Evolutionary conservation across 2,888 invertebrate genomes (phyloP), one percentile per base, ranked within the genome.

Genomic region (Pomacea canaliculata): DNA sequence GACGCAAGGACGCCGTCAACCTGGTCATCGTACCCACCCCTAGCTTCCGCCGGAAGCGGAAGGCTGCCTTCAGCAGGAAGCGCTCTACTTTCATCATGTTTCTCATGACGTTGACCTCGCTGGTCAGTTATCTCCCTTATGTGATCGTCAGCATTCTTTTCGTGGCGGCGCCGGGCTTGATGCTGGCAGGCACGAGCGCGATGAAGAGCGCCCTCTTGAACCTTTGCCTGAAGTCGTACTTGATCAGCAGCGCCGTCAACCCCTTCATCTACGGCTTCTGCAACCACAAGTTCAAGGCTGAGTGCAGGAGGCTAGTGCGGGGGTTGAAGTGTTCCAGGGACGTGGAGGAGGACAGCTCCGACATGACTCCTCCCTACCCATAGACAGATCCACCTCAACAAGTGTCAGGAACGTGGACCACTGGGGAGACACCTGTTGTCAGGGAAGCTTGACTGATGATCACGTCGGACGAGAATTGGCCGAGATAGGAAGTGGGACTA

Each of bases 221-320:
- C 16, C 27, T 81, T 4, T 76, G 76, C n/a, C 70, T 79, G 59
- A 81, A 81, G 49, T 79, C 81, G 1, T 81, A 75, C 60, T 70
- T 81, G 70, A 76, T 82, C 65, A 82, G 82, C 70, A 72, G 78
- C 48, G 79, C 80, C 1, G 67, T 77, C 16, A 80, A 82, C 71
- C 82, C 82, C 7, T 76, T 78, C 68, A 79, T 82, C 51, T 82
- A 82, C 65, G 82, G 82, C 4, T 80, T 79, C 72, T 82, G 79
- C 70, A 82, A 80, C 69, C 76, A 76, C 16, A 78, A 76, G 23
- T 79, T 82, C 68, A 80, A 80, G 51, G 65, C 69, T 16, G 82
- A 79, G 46, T 78, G 76, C n/a, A 23, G 7, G 49, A n/a, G 51
- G 7, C 49, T 78, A 27, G 67, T 69, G 48, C 68, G 18, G 1